Percentiles rank a stretch among this genome's conserved stretches.
Evolutionary conservation across 2,113 vertebrate genomes (phyloP).

Genomic region (Podarcis raffonei): DNA sequence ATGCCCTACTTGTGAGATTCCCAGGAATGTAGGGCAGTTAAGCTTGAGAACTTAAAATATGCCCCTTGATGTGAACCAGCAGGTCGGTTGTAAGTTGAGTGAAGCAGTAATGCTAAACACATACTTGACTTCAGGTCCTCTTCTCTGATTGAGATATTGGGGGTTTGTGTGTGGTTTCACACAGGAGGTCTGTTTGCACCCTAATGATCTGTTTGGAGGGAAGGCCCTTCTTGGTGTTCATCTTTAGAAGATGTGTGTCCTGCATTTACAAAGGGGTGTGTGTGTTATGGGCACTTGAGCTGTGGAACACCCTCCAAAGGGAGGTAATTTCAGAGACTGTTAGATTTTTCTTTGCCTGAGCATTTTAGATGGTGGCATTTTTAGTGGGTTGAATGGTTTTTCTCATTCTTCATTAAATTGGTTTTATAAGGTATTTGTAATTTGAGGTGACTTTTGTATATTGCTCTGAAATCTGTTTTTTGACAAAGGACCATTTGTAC

Average conservation of each 20-base stretch:
- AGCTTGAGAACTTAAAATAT: neutral
- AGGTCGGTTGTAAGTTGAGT: neutral
- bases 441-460: too few relatives aligned
- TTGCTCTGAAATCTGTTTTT: too few relatives aligned
- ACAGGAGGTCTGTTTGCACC: neutral
- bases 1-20: neutral
- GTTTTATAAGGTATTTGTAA: too few relatives aligned
- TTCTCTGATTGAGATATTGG: neutral
- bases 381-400: too few relatives aligned
- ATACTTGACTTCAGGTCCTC: neutral
- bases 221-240: neutral
- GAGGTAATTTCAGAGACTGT: neutral
- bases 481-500: too few relatives aligned
- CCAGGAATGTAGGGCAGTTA: neutral
- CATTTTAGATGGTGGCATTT: too few relatives aligned
- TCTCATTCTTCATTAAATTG: too few relatives aligned
- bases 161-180: neutral
- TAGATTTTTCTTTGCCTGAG: too few relatives aligned
- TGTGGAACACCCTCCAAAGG: neutral
- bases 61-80: neutral
- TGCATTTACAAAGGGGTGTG: neutral
- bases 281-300: neutral
- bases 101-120: neutral
- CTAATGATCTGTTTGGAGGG: neutral
- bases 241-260: neutral